These are phyloP conservation scores for Eupithecia vulgata DNA, from an alignment of 2,888 invertebrate species.

Conservation along the genomic window DNA sequence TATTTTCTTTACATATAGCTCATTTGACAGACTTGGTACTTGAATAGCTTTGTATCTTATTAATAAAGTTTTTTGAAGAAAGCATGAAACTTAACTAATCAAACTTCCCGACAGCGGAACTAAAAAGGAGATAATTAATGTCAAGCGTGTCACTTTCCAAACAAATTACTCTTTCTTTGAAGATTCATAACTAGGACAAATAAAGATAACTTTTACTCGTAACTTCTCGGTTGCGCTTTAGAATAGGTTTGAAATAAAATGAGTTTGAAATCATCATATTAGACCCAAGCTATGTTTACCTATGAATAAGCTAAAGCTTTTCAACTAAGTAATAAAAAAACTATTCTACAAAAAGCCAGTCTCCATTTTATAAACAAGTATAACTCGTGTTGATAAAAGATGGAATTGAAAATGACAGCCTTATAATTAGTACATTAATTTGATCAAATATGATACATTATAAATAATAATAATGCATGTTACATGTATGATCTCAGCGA, in stretches of 20 bases:
- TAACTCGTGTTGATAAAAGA: no score
- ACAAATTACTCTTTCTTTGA: constrained; percentile 28
- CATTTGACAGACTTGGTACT: neutral
- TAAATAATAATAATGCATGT: no score
- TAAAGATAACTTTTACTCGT: constrained; percentile 1
- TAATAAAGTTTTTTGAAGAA: neutral
- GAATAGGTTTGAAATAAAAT: neutral
- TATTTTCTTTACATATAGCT: no score
- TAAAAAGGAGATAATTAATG: constrained; percentile 40
- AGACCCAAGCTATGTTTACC: neutral
- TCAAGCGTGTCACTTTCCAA: constrained; percentile 40
- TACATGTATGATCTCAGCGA: no score
- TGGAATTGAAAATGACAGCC: no score
- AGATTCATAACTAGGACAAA: constrained; percentile 14
- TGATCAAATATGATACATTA: no score
- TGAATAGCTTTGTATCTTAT: neutral
- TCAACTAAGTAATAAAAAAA: neutral
- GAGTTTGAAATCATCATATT: neutral
- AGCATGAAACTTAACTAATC: constrained; percentile 2
- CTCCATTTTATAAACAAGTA: no score
- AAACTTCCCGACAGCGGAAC: neutral
- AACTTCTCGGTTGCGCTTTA: neutral
- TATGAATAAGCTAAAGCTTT: neutral
- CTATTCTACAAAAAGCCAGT: neutral
- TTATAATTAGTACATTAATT: no score